Evolutionary conservation across 2,113 vertebrate genomes (phyloP), one percentile per base, ranked within the genome.

Genomic region (Alectura lathami): DNA sequence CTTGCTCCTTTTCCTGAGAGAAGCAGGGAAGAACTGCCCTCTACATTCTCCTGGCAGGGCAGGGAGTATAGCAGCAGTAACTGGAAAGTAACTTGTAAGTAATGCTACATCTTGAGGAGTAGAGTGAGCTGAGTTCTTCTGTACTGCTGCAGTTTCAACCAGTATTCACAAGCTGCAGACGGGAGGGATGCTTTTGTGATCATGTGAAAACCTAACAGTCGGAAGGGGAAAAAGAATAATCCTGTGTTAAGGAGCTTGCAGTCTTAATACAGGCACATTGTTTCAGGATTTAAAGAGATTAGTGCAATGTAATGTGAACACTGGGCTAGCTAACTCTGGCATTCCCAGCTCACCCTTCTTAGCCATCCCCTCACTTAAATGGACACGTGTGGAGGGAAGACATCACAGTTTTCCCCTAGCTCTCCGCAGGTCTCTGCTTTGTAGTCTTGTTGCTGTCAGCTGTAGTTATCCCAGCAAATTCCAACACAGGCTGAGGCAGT

Each of bases 191-290:
- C 20, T 93, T 91, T 86, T 36, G 64, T 23, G 74, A 62, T 34
- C 63, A 62, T 8, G 36, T 59, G 73, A 72, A 68, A 78, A 63
- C 29, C 30, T 74, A 63, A 1, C 0, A 6, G 51, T 22, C 45
- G 40, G 76, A 88, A 57, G n/a, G 68, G 83, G 76, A 86, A 94
- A 43, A 70, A 77, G 63, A 88, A 54, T 93, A 95, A 91, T 94
- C 90, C 88, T 51, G 64, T 54, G 54, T 60, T 90, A 94, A 96
- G 92, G 26, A 83, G 90, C 76, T 95, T 96, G 64, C 10, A 26
- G 38, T 40, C 84, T 76, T 79, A 93, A 95, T 88, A 56, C 80
- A 88, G 84, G 38, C 34, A 66, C 80, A 81, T 75, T 95, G 94
- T 93, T 95, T 72, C 66, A 48, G 80, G 80, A 89, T 93, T 94